Conservation (phyloP, 2,113 vertebrate genomes). For the Phalacrocorax carbo region DNA sequence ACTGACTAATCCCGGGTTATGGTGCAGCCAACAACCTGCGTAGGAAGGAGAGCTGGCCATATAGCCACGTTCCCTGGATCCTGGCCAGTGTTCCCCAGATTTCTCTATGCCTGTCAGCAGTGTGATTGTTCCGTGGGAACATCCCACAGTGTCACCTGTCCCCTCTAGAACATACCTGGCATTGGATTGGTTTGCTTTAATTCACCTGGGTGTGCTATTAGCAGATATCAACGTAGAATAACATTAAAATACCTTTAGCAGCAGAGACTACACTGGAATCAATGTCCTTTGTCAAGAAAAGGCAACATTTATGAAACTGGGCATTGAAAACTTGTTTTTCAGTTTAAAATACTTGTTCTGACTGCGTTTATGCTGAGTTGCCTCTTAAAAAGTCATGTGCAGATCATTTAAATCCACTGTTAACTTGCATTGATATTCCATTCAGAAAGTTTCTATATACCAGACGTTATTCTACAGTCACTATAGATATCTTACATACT, state of each 20-base stretch:
- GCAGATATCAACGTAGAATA: not conserved
- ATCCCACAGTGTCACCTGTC: not conserved
- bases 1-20: not conserved
- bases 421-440: not conserved
- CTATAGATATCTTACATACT: not conserved
- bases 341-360: not conserved
- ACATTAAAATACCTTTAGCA: not conserved
- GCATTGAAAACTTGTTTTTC: not conserved
- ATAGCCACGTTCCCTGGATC: not conserved
- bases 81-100: not conserved
- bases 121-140: not conserved
- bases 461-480: not conserved
- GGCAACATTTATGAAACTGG: not conserved
- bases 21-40: not conserved
- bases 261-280: not conserved
- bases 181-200: not conserved
- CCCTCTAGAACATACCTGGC: not conserved
- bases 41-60: not conserved
- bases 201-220: not conserved
- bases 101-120: not conserved
- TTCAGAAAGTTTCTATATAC: not conserved
- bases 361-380: not conserved
- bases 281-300: not conserved
- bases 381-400: not conserved
- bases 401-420: not conserved